Base-by-base conservation (phyloP, 2,888 invertebrate genomes). In the Noctua fimbriata region DNA sequence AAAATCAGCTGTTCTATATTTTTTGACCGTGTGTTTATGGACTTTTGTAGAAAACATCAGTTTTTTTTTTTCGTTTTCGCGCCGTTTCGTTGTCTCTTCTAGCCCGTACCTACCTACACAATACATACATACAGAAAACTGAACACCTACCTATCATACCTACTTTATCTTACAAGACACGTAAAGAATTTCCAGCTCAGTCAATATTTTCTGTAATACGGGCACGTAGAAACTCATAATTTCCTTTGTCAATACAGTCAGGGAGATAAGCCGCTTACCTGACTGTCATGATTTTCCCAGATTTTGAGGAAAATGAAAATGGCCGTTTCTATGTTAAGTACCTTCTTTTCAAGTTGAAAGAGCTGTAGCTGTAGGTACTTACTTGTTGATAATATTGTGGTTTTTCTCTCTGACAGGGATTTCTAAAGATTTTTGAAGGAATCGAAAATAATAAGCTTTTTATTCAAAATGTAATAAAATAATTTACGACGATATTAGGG, bases 221-320 rank as follows among this genome's bases (percentile, higher is more conserved):
- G n/a, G 16, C 69, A 70, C 69, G 78, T 70, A 32, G 32, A 49
- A 28, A 60, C 36, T 41, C 41, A 58, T 55, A 72, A 82, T 82
- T 81, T 78, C 69, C 79, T 79, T 72, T 69, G 41, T 41, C 67
- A 78, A 77, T 77, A 60, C 41, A 36, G 41, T n/a, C 12, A 41
- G 32, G 32, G 14, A 60, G 58, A 47, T 84, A 82, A 82, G 52
- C 79, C 28, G 71, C 67, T 84, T 76, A 58, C 21, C 21, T 76
- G 14, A 28, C 28, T 82, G 44, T 55, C 67, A 69, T 49, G 60
- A 47, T 69, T 78, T 65, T 73, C 69, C 24, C 63, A 82, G 55
- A 84, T 78, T 73, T 49, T 16, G 28, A 69, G 36, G 52, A 24
- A 84, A 82, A 72, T 78, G 18, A 81, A 76, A 67, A 36, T 58